Percentiles rank a stretch among this genome's conserved stretches.
Conservation (phyloP, 2,888 invertebrate species). For the Caenorhabditis angaria region DNA sequence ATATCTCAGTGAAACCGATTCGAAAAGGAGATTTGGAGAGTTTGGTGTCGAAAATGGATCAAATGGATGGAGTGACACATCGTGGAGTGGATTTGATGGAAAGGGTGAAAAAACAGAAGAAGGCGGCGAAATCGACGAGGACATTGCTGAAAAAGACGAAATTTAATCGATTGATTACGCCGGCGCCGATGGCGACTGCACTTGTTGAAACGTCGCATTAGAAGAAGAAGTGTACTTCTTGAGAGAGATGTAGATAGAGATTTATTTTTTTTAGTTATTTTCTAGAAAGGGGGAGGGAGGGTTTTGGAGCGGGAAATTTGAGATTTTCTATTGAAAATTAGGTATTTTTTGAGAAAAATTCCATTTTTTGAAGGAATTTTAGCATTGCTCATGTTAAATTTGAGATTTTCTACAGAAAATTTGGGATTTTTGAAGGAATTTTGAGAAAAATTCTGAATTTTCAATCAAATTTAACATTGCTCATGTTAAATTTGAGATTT, state of each 20-base stretch:
- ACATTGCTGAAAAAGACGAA: conserved; percentile 65
- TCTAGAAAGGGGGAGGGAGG: too few species aligned
- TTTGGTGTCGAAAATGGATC: conserved; percentile 69
- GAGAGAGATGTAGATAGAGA: not conserved
- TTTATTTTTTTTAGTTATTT: not conserved
- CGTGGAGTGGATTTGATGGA: conserved; percentile 70
- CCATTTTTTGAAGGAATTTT: not conserved
- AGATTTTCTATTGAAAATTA: too few species aligned
- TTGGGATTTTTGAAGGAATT: too few species aligned
- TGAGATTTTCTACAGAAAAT: too few species aligned
- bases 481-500: too few species aligned
- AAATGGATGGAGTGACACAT: conserved; percentile 69
- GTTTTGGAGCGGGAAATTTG: too few species aligned
- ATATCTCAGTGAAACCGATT: conserved; percentile 92
- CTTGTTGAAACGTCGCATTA: conserved; percentile 40
- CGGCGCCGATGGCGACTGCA: conserved; percentile 35
- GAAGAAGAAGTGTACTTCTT: not conserved
- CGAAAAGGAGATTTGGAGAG: conserved; percentile 75
- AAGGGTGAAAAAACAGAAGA: conserved; percentile 71
- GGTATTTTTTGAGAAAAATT: too few species aligned
- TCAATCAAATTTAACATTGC: too few species aligned
- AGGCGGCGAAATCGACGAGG: conserved; percentile 64
- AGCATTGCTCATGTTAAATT: not conserved
- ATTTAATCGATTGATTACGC: conserved; percentile 49
- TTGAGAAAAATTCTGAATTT: too few species aligned